Conservation (phyloP, 2,888 invertebrate species). For the Hipparchia semele region DNA sequence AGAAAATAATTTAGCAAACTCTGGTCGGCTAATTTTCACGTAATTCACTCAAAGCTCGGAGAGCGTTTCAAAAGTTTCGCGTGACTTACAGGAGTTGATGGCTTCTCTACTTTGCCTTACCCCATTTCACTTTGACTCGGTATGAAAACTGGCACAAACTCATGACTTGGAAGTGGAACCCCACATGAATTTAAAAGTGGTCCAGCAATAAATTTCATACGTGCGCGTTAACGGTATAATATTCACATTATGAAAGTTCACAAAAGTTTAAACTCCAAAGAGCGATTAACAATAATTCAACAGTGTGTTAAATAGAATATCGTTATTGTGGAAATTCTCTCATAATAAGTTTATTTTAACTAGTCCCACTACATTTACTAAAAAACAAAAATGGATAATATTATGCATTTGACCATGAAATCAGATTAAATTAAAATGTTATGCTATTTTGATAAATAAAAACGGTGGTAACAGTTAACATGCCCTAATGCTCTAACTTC, state of each 20-base stretch:
- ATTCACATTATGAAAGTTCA: conserved; percentile 9
- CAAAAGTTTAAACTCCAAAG: conserved; percentile 1
- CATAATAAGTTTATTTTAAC: background rate
- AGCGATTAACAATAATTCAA: background rate
- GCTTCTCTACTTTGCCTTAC: background rate
- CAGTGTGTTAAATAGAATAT: background rate
- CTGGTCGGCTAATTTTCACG: background rate
- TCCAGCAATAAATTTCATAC: conserved; percentile 9
- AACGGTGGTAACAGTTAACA: too few relatives aligned
- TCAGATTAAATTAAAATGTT: too few relatives aligned
- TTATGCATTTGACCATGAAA: too few relatives aligned
- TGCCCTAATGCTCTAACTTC: too few relatives aligned
- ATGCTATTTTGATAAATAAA: too few relatives aligned
- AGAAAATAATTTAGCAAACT: background rate
- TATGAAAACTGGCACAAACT: conserved; percentile 5
- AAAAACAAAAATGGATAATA: too few relatives aligned
- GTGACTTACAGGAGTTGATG: background rate
- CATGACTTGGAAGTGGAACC: background rate
- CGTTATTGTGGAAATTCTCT: conserved; percentile 1
- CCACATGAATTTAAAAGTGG: conserved; percentile 3
- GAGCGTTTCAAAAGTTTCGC: conserved; percentile 6
- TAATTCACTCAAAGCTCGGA: background rate
- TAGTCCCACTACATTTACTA: too few relatives aligned
- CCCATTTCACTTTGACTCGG: conserved; percentile 7
- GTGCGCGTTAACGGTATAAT: conserved; percentile 3